A percentile compares a stretch with the other conserved stretches of the same genome.
These are phyloP conservation scores for Cosmopolites sordidus DNA, from an alignment of 2,888 invertebrate genomes.

Conservation along the genomic window DNA sequence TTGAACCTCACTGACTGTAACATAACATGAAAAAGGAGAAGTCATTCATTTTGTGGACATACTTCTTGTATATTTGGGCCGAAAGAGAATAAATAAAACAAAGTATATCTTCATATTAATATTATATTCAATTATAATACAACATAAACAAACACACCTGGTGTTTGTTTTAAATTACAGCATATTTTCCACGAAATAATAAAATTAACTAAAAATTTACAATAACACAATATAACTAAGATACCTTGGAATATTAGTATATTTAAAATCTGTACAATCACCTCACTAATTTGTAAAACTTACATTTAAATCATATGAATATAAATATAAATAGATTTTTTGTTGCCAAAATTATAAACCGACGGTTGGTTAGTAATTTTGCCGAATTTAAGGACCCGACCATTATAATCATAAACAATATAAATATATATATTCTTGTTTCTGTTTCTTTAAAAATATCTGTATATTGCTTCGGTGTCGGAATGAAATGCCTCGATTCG, in stretches of 20 bases:
- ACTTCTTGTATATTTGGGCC: no score
- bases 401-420: background rate
- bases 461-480: conserved; percentile 2
- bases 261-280: conserved; percentile 47
- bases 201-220: conserved; percentile 27
- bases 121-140: conserved; percentile 27
- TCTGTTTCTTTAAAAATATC: background rate
- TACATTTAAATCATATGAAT: conserved; percentile 32
- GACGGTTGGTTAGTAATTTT: background rate
- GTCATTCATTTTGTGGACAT: no score
- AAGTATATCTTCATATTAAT: conserved; percentile 17
- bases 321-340: conserved; percentile 7
- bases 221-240: conserved; percentile 21
- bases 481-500: background rate
- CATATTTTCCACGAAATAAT: conserved; percentile 18
- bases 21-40: no score
- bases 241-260: conserved; percentile 26
- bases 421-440: background rate
- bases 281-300: conserved; percentile 47
- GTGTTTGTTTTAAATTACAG: conserved; percentile 21
- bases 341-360: conserved; percentile 1
- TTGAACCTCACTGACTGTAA: no score
- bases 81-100: background rate
- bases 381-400: background rate
- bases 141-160: conserved; percentile 17